Conservation (phyloP, 2,797 vertebrate genomes). For the Fratercula arctica region DNA sequence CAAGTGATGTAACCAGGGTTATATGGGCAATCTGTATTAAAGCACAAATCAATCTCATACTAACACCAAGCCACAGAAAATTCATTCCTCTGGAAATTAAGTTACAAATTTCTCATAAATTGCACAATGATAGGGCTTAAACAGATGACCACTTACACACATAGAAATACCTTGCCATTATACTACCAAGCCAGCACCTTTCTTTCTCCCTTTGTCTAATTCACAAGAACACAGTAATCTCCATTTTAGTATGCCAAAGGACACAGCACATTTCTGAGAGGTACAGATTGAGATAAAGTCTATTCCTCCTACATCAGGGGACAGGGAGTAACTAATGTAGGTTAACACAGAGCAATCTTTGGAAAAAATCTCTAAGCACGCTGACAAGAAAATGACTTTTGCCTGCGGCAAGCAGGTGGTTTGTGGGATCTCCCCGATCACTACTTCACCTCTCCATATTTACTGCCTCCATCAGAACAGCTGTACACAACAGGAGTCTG, state of each 20-base stretch:
- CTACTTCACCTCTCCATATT: background rate
- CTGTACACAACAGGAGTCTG: background rate
- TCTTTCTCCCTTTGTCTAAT: background rate
- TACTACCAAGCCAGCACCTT: background rate
- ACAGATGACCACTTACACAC: background rate
- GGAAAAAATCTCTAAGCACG: background rate
- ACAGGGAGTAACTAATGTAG: background rate
- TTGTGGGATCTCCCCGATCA: background rate
- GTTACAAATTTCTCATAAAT: background rate
- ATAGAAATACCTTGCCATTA: background rate
- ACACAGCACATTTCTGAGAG: background rate
- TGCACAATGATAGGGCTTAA: background rate
- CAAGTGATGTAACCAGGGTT: background rate
- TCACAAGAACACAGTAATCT: background rate
- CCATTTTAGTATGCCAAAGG: background rate
- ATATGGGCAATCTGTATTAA: background rate
- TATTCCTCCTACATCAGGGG: background rate
- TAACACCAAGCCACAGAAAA: background rate
- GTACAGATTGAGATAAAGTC: too few relatives aligned
- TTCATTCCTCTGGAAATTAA: background rate
- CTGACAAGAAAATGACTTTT: background rate
- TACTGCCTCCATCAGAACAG: background rate
- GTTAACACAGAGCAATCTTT: background rate
- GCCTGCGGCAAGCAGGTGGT: background rate
- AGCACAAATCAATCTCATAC: background rate